phyloP scores from a whole-genome alignment of 2,797 vertebrate species.

The Naso thynnoides region DNA sequence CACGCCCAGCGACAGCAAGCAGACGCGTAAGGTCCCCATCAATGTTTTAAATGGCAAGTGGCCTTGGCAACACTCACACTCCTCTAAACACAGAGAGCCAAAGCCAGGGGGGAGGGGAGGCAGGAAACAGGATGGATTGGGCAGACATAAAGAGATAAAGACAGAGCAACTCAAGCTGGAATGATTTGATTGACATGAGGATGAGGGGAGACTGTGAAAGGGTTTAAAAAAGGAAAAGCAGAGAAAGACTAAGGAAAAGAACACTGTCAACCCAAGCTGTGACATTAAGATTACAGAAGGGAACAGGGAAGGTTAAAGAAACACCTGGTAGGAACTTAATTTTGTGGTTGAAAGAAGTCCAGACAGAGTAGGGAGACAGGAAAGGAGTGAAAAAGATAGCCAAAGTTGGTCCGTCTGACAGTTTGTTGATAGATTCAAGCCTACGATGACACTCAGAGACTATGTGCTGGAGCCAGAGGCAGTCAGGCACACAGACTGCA shows the following conservation, averaged over 20 bases:
- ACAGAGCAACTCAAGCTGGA: constrained; percentile 25
- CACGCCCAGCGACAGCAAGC: constrained; percentile 84
- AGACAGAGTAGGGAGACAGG: constrained; percentile 22
- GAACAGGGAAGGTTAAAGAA: constrained; percentile 14
- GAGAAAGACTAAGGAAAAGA: constrained; percentile 5
- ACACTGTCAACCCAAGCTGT: background rate
- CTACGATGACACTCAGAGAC: constrained; percentile 51
- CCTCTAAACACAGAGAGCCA: constrained; percentile 38
- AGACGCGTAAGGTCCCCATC: constrained; percentile 84
- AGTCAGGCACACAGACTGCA: constrained; percentile 53
- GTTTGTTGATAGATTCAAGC: constrained; percentile 69
- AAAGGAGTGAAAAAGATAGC: constrained; percentile 16
- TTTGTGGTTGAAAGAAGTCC: constrained; percentile 30
- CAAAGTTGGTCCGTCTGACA: constrained; percentile 58
- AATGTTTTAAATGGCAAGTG: constrained; percentile 88
- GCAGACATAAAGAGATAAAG: constrained; percentile 43
- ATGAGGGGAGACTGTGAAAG: constrained; percentile 3
- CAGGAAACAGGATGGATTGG: constrained; percentile 7
- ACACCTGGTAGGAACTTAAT: constrained; percentile 26
- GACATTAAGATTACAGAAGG: constrained; percentile 2
- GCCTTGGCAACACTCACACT: constrained; percentile 61
- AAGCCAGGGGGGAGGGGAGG: constrained; percentile 13
- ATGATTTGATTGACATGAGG: constrained; percentile 51
- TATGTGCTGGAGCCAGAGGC: constrained; percentile 54
- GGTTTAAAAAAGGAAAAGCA: constrained; percentile 10